These are phyloP conservation scores for Brachypteracias leptosomus DNA, from an alignment of 2,113 vertebrate species.

Conservation along the genomic window DNA sequence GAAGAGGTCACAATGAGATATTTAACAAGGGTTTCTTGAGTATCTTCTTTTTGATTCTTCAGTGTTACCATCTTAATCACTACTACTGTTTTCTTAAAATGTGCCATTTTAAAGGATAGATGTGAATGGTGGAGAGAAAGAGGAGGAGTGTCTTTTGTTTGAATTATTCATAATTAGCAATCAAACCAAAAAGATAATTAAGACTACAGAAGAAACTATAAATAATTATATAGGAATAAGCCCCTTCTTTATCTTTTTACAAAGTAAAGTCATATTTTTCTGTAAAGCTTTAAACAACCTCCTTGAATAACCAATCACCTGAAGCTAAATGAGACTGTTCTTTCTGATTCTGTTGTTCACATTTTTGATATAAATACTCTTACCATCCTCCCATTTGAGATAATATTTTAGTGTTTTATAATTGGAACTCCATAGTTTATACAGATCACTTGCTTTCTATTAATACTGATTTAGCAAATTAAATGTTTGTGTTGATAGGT, in stretches of 20 bases:
- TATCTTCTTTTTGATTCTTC: background rate
- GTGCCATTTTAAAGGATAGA: background rate
- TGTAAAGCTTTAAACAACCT: background rate
- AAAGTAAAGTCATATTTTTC: background rate
- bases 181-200: background rate
- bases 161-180: background rate
- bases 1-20: background rate
- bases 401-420: background rate
- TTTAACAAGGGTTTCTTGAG: background rate
- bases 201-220: background rate
- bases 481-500: background rate
- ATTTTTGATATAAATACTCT: background rate
- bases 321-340: background rate
- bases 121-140: background rate
- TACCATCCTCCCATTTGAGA: background rate
- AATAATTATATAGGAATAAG: background rate
- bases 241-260: background rate
- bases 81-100: background rate
- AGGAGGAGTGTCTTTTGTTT: fast-evolving
- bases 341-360: background rate
- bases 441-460: background rate
- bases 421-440: background rate
- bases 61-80: background rate
- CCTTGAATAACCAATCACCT: background rate
- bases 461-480: background rate